Evolutionary conservation across 1,140 invertebrate genomes (phyloP).

Genomic region (Pogonognathellus flavescens): DNA sequence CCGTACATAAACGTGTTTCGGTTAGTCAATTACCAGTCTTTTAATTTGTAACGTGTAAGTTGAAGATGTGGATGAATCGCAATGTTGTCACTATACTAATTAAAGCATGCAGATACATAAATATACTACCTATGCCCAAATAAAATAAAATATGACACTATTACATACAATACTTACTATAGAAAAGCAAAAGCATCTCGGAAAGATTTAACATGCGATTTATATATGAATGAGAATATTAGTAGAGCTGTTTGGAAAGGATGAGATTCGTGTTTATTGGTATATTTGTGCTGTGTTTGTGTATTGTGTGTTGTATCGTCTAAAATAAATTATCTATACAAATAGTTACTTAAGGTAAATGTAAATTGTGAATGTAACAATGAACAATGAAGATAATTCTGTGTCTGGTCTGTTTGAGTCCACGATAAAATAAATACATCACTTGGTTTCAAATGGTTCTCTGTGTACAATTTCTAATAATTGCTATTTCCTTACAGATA

Average conservation of each 20-base stretch:
- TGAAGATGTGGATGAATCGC: too few relatives aligned
- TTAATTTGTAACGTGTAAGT: too few relatives aligned
- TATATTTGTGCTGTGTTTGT: too few relatives aligned
- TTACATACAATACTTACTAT: neutral
- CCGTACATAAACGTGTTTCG: too few relatives aligned
- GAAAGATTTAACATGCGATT: neutral
- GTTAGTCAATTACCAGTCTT: too few relatives aligned
- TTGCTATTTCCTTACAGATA: neutral
- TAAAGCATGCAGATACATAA: too few relatives aligned
- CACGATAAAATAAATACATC: slow-evolving; percentile 32
- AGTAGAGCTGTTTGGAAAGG: neutral
- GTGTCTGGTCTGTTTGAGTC: slow-evolving; percentile 39
- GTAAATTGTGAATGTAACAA: slow-evolving; percentile 14
- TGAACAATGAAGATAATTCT: slow-evolving; percentile 10
- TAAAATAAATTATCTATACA: neutral
- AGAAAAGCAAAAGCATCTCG: slow-evolving; percentile 3
- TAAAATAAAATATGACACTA: too few relatives aligned
- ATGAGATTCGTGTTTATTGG: neutral
- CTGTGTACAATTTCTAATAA: slow-evolving; percentile 31
- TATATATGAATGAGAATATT: neutral
- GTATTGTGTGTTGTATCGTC: too few relatives aligned
- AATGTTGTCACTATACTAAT: too few relatives aligned
- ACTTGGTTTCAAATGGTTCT: neutral
- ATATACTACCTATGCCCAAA: too few relatives aligned
- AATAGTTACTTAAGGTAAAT: neutral